These are phyloP conservation scores for Thymallus thymallus DNA, from an alignment of 2,113 vertebrate genomes.

Conservation along the genomic window DNA sequence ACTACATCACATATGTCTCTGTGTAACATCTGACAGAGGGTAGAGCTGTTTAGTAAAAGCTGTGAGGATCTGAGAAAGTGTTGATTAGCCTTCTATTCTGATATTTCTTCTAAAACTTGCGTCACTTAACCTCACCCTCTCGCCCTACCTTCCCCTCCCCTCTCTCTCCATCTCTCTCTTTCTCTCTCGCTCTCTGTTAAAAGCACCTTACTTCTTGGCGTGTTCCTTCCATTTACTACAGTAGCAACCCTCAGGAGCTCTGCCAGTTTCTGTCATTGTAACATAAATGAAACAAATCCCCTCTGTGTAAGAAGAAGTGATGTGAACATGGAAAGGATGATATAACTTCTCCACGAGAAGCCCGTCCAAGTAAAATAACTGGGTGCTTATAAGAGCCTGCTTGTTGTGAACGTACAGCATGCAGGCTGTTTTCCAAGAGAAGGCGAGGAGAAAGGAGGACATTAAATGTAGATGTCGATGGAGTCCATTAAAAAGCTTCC, in stretches of 20 bases:
- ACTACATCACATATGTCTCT: constrained; percentile 54
- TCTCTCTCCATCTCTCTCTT: background rate
- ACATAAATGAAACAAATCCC: constrained; percentile 69
- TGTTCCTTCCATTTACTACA: constrained; percentile 49
- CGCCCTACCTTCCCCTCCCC: background rate
- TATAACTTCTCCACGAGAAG: constrained; percentile 58
- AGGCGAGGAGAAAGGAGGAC: constrained; percentile 37
- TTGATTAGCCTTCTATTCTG: constrained; percentile 60
- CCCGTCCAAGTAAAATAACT: constrained; percentile 35
- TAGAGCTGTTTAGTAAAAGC: constrained; percentile 56
- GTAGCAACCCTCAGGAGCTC: constrained; percentile 48
- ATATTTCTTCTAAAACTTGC: constrained; percentile 47
- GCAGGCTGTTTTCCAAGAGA: constrained; percentile 38
- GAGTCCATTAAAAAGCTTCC: constrained; percentile 55
- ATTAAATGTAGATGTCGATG: constrained; percentile 49
- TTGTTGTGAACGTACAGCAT: constrained; percentile 41
- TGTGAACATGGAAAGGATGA: constrained; percentile 64
- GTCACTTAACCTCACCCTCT: constrained; percentile 38
- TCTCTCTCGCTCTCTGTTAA: constrained; percentile 36
- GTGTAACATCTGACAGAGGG: constrained; percentile 38
- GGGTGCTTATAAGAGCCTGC: constrained; percentile 55
- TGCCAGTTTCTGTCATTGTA: constrained; percentile 62
- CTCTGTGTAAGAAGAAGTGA: constrained; percentile 52
- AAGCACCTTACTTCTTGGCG: constrained; percentile 61
- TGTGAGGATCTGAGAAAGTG: constrained; percentile 56